Evolutionary conservation across 2,113 vertebrate species (phyloP), one percentile per base, ranked within the genome.

Genomic region (Clarias gariepinus): DNA sequence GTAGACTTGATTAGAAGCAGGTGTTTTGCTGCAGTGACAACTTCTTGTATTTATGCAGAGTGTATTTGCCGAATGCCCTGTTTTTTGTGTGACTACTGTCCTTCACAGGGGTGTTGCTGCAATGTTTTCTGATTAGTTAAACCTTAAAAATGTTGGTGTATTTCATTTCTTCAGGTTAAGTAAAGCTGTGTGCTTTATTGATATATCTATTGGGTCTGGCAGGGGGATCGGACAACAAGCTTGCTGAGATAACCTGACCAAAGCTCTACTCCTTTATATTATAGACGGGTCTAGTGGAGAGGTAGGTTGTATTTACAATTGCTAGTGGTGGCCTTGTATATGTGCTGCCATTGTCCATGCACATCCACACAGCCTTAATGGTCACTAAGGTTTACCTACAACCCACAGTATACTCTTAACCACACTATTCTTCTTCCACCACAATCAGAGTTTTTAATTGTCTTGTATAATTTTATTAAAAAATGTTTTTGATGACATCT

Each of bases 311-410:
- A 66, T 78, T 79, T 58, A 71, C 30, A 41, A 71, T 81, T 81
- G 47, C n/a, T 30, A 68, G 47, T 79, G 69, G 58, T 53, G 55
- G 83, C 41, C 69, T 69, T 47, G 15, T 63, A 74, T 69, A 60
- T 64, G 47, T 63, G 12, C 19, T 84, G 36, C 73, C 73, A 85
- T 33, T 36, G 60, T 28, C 28, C 58, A 77, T 47, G 12, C 74
- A 53, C 47, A 77, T 61, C 73, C 60, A 53, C 47, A 69, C 76
- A 86, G 85, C 85, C 77, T 86, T 81, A 86, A 85, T 33, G n/a
- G 33, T 69, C 63, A 86, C 4, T 33, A 68, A 18, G 33, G 57
- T 82, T 82, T 81, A 86, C 66, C 25, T 86, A n/a, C 52, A 85
- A n/a, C 73, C 60, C 76, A 57, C 25, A 41, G 28, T 28, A 86